Evolutionary conservation across 2,797 vertebrate species (phyloP).

Genomic region (Lutjanus campechanus): DNA sequence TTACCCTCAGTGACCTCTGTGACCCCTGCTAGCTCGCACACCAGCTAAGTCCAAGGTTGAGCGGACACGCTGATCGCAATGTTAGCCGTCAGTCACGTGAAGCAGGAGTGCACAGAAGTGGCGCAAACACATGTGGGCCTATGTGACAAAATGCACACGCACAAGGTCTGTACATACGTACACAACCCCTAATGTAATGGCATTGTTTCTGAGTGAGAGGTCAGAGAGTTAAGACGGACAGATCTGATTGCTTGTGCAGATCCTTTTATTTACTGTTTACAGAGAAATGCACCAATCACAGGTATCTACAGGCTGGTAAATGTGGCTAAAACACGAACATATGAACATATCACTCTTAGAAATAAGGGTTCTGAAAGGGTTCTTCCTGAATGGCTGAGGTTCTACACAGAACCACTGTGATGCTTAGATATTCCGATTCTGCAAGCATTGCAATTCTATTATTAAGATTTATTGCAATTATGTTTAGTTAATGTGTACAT

Average conservation of each 20-base stretch:
- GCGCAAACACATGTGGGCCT: constrained; percentile 46
- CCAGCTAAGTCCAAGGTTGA: constrained; percentile 70
- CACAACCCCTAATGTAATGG: constrained; percentile 23
- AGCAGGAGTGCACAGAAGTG: constrained; percentile 3
- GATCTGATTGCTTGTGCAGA: constrained; percentile 26
- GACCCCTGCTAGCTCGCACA: constrained; percentile 53
- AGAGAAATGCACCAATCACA: neutral
- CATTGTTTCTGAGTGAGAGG: constrained; percentile 46
- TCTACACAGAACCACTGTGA: neutral
- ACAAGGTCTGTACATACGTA: neutral
- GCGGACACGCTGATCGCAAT: constrained; percentile 34
- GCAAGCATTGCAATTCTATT: no score
- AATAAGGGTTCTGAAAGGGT: no score
- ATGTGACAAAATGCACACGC: constrained; percentile 20
- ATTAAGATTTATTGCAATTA: no score
- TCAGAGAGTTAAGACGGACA: constrained; percentile 48
- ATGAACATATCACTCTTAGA: neutral
- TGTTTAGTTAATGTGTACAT: no score
- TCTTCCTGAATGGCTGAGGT: no score
- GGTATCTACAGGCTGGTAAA: neutral
- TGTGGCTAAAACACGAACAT: constrained; percentile 8
- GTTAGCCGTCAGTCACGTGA: constrained; percentile 44
- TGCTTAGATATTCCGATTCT: no score
- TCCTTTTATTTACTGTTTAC: constrained; percentile 17
- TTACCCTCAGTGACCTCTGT: constrained; percentile 64